Percentiles rank a stretch among this genome's conserved stretches.
These are phyloP conservation scores for Dynastes maya DNA, from an alignment of 2,888 invertebrate species.

Conservation along the genomic window DNA sequence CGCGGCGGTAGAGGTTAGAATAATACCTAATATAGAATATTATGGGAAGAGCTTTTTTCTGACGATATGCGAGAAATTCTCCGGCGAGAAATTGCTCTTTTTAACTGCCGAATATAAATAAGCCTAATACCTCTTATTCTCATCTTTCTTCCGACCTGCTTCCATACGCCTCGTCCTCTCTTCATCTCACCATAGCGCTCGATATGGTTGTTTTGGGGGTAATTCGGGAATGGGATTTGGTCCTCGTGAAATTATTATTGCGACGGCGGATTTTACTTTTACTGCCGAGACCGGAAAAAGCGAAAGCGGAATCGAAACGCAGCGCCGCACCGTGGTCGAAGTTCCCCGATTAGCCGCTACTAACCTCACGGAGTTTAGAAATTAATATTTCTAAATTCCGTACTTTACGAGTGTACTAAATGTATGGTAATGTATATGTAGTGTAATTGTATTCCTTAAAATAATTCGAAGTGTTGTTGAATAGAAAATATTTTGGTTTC, in stretches of 20 bases:
- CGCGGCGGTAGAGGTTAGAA: too few relatives aligned
- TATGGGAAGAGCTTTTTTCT: background rate
- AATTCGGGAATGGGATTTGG: constrained; percentile 4
- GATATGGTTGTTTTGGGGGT: background rate
- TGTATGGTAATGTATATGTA: too few relatives aligned
- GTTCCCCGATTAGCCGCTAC: too few relatives aligned
- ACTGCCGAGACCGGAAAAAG: background rate
- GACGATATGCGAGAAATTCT: constrained; percentile 1
- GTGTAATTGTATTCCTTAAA: too few relatives aligned
- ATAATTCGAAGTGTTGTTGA: too few relatives aligned
- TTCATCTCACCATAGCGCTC: background rate
- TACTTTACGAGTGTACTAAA: too few relatives aligned
- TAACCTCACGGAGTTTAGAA: too few relatives aligned
- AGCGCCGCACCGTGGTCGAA: background rate
- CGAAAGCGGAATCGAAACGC: background rate
- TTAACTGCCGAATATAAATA: constrained; percentile 17
- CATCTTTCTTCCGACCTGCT: too few relatives aligned
- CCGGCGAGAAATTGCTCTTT: constrained; percentile 2
- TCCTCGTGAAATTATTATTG: constrained; percentile 14
- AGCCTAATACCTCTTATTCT: background rate
- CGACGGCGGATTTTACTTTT: background rate
- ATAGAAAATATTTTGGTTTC: too few relatives aligned
- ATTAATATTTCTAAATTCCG: too few relatives aligned
- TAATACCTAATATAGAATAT: background rate
- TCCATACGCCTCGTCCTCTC: too few relatives aligned